A percentile compares a stretch with the other conserved stretches of the same genome.
Conservation (phyloP, 2,113 vertebrate species). For the Sarotherodon lohbergeri region DNA sequence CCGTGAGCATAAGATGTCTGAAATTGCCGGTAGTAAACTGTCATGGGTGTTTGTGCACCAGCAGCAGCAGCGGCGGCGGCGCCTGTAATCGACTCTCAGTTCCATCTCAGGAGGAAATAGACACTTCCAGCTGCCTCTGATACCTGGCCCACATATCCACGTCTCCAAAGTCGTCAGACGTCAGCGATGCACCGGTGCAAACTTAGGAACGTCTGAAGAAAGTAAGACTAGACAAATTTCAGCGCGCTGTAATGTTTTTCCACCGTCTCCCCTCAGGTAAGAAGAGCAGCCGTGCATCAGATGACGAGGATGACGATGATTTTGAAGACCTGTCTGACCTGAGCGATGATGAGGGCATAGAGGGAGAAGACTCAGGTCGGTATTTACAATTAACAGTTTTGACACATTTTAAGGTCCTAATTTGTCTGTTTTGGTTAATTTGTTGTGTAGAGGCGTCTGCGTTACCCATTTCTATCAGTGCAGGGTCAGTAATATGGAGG, state of each 20-base stretch:
- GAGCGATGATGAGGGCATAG: slow-evolving; percentile 47
- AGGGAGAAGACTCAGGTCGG: slow-evolving; percentile 56
- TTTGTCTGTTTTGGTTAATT: background rate
- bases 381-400: background rate
- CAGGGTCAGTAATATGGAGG: background rate
- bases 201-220: slow-evolving; percentile 26
- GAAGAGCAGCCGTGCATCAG: slow-evolving; percentile 22
- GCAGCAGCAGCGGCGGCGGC: slow-evolving; percentile 13
- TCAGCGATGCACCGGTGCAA: slow-evolving; percentile 26
- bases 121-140: slow-evolving; percentile 62
- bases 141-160: slow-evolving; percentile 62
- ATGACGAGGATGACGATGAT: slow-evolving; percentile 59
- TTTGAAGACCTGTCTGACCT: slow-evolving; percentile 60
- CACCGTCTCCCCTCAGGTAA: slow-evolving; percentile 31
- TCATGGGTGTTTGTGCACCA: slow-evolving; percentile 68
- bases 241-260: background rate
- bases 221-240: slow-evolving; percentile 2
- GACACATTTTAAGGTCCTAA: background rate
- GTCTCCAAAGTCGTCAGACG: slow-evolving; percentile 56
- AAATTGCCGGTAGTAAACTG: slow-evolving; percentile 67
- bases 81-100: slow-evolving; percentile 66
- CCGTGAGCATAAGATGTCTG: slow-evolving; percentile 63
- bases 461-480: background rate
- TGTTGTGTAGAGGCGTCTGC: background rate
- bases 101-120: slow-evolving; percentile 63